phyloP scores from a whole-genome alignment of 2,113 vertebrate genomes.

The Probosciger aterrimus region DNA sequence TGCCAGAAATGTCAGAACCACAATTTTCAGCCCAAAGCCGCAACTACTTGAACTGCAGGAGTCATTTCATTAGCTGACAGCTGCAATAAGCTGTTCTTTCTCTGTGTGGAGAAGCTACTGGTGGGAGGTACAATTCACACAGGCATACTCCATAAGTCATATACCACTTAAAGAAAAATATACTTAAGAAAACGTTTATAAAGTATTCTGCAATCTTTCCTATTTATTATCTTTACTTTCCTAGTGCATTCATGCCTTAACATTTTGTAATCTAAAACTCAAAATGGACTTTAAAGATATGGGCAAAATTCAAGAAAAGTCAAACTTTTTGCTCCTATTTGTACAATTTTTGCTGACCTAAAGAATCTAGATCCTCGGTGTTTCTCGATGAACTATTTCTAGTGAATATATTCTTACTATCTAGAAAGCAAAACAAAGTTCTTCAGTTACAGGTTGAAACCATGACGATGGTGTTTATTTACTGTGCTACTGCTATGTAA shows the following conservation, averaged over 20 bases:
- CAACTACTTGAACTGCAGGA: conserved; percentile 37
- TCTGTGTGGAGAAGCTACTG: conserved; percentile 19
- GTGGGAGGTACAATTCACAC: conserved; percentile 27
- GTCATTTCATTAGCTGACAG: conserved; percentile 47
- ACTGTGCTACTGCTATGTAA: not conserved
- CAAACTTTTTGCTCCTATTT: not conserved
- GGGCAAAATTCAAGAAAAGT: not conserved
- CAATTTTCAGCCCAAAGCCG: conserved; percentile 30
- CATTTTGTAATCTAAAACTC: not conserved
- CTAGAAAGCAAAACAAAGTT: not conserved
- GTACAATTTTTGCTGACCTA: not conserved
- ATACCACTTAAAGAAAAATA: conserved; percentile 25
- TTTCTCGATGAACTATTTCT: not conserved
- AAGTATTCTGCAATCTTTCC: not conserved
- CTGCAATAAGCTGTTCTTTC: conserved; percentile 30
- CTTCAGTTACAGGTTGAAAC: not conserved
- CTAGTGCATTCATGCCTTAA: not conserved
- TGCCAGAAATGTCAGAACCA: conserved; percentile 32
- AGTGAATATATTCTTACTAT: not conserved
- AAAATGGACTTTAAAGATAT: not conserved
- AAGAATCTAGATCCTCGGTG: not conserved
- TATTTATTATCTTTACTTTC: not conserved
- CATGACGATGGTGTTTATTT: not conserved
- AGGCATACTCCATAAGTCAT: conserved; percentile 23
- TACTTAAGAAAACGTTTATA: not conserved